Evolutionary conservation across 1,140 invertebrate species (phyloP).

Genomic region (Lepidurus packardi): DNA sequence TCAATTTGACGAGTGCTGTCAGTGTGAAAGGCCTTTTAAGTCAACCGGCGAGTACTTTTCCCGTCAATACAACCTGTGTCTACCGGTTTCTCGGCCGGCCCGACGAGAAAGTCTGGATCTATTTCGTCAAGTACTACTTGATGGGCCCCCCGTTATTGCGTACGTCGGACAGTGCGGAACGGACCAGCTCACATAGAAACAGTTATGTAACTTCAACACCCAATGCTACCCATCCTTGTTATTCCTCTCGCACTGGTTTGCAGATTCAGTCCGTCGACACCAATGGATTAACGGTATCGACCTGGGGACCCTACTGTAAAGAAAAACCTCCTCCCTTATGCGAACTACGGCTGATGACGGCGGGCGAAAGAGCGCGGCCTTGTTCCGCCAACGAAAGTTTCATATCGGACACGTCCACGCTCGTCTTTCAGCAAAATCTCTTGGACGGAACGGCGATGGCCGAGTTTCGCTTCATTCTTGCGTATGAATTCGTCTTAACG

Average conservation of each 20-base stretch:
- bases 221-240: background rate
- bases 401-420: constrained; percentile 22
- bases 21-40: constrained; percentile 60
- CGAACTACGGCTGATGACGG: constrained; percentile 20
- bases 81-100: constrained; percentile 65
- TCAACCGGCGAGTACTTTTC: constrained; percentile 71
- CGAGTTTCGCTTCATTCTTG: constrained; percentile 66
- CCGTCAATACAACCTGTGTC: constrained; percentile 76
- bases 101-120: constrained; percentile 63
- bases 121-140: constrained; percentile 75
- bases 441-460: constrained; percentile 58
- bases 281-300: constrained; percentile 26
- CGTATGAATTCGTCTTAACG: constrained; percentile 78
- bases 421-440: constrained; percentile 30
- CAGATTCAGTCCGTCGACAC: background rate
- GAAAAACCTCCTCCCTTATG: constrained; percentile 32
- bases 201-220: background rate
- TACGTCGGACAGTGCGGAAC: background rate
- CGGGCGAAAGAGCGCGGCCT: constrained; percentile 11
- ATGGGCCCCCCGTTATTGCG: background rate
- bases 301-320: constrained; percentile 26
- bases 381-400: constrained; percentile 32
- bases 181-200: background rate
- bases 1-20: constrained; percentile 71
- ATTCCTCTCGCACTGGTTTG: background rate